Percentiles rank a stretch among this genome's conserved stretches.
Conservation (phyloP, 1,140 invertebrate genomes). For the Ruditapes philippinarum region DNA sequence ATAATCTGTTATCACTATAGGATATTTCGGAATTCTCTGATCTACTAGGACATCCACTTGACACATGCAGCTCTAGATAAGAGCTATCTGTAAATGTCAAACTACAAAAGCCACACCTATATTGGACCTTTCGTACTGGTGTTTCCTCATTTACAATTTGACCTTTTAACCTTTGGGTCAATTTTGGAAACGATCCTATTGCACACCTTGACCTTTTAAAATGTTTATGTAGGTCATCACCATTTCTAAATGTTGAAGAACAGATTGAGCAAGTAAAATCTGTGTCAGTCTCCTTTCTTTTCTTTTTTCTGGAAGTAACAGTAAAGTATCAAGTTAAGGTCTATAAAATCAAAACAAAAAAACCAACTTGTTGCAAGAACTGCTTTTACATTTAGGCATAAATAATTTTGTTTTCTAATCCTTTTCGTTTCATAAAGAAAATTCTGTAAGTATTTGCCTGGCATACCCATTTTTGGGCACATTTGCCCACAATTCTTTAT, state of each 20-base stretch:
- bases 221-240: not conserved
- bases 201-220: not conserved
- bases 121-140: not conserved
- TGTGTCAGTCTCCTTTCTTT: not conserved
- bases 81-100: not conserved
- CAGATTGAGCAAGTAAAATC: not conserved
- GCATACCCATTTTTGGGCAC: no score
- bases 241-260: not conserved
- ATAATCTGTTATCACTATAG: not conserved
- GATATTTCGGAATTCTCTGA: not conserved
- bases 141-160: not conserved
- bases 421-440: no score
- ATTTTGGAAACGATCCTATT: not conserved
- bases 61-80: not conserved
- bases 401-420: no score
- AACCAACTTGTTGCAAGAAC: no score
- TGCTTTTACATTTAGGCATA: no score
- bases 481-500: no score
- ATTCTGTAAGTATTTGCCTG: no score
- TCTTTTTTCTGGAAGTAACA: no score
- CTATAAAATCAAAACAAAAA: no score
- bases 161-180: not conserved
- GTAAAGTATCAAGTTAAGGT: no score
- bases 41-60: not conserved
- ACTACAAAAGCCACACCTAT: not conserved